Percentiles rank a stretch among this genome's conserved stretches.
Conservation (phyloP, 1,140 invertebrate species). For the Pogonognathellus flavescens region DNA sequence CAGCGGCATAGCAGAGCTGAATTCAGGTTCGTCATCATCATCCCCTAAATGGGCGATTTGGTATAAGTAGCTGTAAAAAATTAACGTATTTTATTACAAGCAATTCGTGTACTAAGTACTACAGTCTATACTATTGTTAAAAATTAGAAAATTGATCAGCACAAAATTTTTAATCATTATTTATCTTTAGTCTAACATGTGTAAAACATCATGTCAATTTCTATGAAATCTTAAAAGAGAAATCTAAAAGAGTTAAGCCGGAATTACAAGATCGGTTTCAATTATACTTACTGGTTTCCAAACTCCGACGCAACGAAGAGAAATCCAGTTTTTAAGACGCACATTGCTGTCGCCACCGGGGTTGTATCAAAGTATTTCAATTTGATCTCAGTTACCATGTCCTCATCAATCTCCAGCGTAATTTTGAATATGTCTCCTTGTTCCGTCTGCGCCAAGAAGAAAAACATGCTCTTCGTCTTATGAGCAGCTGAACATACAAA, state of each 20-base stretch:
- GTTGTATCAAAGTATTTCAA: conserved; percentile 99
- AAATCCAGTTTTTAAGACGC: conserved; percentile 98
- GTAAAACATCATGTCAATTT: conserved; percentile 56
- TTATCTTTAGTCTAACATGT: conserved; percentile 67
- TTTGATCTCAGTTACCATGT: conserved; percentile 99
- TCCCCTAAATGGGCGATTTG: conserved; percentile 99
- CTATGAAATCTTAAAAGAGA: background rate
- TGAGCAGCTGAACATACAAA: conserved; percentile 99
- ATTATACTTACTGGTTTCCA: conserved; percentile 95
- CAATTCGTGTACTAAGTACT: too few relatives aligned
- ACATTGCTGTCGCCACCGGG: conserved; percentile 95
- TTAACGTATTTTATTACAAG: too few relatives aligned
- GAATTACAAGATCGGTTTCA: conserved; percentile 10
- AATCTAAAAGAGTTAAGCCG: background rate
- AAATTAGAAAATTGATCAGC: conserved; percentile 64
- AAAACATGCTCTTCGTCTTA: conserved; percentile 99
- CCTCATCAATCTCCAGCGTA: conserved; percentile 98
- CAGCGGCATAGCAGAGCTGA: conserved; percentile 97
- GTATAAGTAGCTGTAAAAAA: conserved; percentile 87
- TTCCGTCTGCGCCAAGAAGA: conserved; percentile 95
- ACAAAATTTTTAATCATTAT: conserved; percentile 60
- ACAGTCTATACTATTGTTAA: too few relatives aligned
- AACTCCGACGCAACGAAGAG: conserved; percentile 99
- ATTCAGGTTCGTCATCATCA: conserved; percentile 99
- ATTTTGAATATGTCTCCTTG: conserved; percentile 98